Base-by-base conservation (phyloP, 2,888 invertebrate species). In the Eustalomyia histrio region DNA sequence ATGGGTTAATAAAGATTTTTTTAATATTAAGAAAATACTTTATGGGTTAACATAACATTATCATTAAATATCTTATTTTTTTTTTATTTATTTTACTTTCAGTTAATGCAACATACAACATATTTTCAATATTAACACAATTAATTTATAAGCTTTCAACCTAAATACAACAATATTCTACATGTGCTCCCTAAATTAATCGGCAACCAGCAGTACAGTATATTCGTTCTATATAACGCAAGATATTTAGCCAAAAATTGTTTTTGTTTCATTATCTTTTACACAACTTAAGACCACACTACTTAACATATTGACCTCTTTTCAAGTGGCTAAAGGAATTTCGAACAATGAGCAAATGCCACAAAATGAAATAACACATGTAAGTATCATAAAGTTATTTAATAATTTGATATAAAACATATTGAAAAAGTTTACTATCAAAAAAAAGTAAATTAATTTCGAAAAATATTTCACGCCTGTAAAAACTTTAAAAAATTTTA, bases 241-340 rank as follows among this genome's bases (percentile, higher is more conserved):
- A 58, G 29, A 24, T 17, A 57, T 67, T 65, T 55, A 55, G 53
- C 61, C 61, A 53, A 61, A 47, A 39, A 17, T 64, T 63, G 72
- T 10, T 17, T 29, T 18, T 21, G 10, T 43, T 2, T 18, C 29
- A 18, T 9, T 58, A n/a, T 55, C n/a, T 63, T 69, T 29, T 50
- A 50, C 3, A 35, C 24, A 72, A 63, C 50, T 64, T 69, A 16
- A 76, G 52, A 74, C 69, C 35, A 17, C 55, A 61, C 53, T 61
- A 63, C 67, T 80, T 80, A 76, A 80, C 76, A 72, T 72, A 72
- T 67, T 80, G 80, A 80, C 75, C 80, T 72, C 72, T 58, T 80
- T 79, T 64, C 35, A 76, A 63, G 53, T 47, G 67, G 63, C 14
- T 14, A 57, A 50, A 35, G 53, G 17, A 12, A 53, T 61, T 43